phyloP scores from a whole-genome alignment of 2,888 invertebrate species.

The Iphiclides podalirius region DNA sequence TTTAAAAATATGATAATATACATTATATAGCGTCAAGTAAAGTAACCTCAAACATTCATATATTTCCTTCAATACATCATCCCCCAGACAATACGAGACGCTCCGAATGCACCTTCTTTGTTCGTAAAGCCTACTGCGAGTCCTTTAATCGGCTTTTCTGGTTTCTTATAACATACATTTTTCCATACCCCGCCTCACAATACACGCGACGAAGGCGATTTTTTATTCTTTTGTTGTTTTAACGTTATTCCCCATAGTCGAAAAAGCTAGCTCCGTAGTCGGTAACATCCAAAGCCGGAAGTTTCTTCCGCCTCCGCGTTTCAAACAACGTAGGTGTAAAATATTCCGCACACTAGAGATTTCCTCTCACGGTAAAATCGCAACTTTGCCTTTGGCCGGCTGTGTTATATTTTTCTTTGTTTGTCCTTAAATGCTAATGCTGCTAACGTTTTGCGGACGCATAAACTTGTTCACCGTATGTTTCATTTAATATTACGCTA shows the following conservation, averaged over 20 bases:
- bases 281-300: slow-evolving; percentile 6
- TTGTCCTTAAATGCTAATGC: slow-evolving; percentile 4
- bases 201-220: neutral
- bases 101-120: no score
- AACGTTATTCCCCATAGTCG: slow-evolving; percentile 17
- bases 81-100: no score
- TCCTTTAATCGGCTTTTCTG: no score
- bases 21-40: no score
- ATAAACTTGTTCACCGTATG: no score
- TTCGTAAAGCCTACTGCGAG: no score
- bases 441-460: neutral
- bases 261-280: slow-evolving; percentile 8
- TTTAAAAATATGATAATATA: no score
- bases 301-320: slow-evolving; percentile 13
- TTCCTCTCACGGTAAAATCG: slow-evolving; percentile 9
- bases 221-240: slow-evolving; percentile 15
- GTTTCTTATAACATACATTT: no score
- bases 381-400: slow-evolving; percentile 12
- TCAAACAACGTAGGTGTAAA: slow-evolving; percentile 19
- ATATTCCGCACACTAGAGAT: slow-evolving; percentile 18
- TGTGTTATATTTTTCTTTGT: slow-evolving; percentile 6
- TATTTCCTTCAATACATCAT: no score
- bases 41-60: no score
- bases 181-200: no score
- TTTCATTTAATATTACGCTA: no score